Evolutionary conservation across 1,140 invertebrate species (phyloP).

Genomic region (Scaptomyza pallida): DNA sequence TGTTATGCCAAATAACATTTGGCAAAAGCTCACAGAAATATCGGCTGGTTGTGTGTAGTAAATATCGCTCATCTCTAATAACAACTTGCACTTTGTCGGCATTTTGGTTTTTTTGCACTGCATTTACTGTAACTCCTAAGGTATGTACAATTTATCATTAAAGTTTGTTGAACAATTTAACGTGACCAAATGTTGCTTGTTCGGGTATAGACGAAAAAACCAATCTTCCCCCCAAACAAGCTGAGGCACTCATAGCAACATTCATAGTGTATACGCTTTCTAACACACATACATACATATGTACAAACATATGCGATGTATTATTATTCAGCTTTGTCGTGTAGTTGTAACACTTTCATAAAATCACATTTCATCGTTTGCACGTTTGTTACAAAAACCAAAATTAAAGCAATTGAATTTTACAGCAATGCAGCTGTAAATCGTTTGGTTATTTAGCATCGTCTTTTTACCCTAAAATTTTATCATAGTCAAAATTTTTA

Average conservation of each 20-base stretch:
- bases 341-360: neutral
- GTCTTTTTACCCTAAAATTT: slow-evolving; percentile 8
- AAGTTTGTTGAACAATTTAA: neutral
- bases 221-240: neutral
- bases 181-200: neutral
- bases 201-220: slow-evolving; percentile 1
- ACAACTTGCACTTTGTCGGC: slow-evolving; percentile 49
- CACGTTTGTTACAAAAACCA: neutral
- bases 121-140: slow-evolving; percentile 36
- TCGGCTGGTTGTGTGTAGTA: neutral
- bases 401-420: slow-evolving; percentile 30
- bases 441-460: neutral
- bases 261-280: too few species aligned
- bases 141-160: slow-evolving; percentile 24
- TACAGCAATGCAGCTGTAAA: slow-evolving; percentile 4
- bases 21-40: slow-evolving; percentile 1
- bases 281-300: neutral
- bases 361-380: slow-evolving; percentile 7
- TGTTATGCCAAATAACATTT: slow-evolving; percentile 4
- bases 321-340: neutral
- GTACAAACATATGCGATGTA: neutral
- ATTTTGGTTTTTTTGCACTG: slow-evolving; percentile 22
- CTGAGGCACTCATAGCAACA: neutral
- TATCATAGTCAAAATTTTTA: slow-evolving; percentile 46
- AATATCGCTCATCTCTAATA: slow-evolving; percentile 34